Percentiles rank a stretch among this genome's conserved stretches.
Evolutionary conservation across 2,888 invertebrate genomes (phyloP).

Genomic region (Lasioglossum calceatum): DNA sequence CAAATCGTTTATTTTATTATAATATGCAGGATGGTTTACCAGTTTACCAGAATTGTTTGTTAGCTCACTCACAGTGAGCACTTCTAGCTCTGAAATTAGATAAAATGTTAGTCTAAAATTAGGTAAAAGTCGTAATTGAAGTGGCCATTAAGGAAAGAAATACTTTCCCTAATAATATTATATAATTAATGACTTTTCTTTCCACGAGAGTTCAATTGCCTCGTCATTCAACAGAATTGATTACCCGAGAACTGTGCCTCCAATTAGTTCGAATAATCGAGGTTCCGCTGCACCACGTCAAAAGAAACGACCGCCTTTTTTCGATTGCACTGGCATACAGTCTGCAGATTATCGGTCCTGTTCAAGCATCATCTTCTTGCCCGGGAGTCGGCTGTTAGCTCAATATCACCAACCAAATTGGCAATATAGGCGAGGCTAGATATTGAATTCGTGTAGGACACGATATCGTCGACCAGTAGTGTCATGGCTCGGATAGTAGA

Average conservation of each 20-base stretch:
- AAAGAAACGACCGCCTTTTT: slow-evolving; percentile 20
- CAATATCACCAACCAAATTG: slow-evolving; percentile 60
- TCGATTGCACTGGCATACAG: slow-evolving; percentile 12
- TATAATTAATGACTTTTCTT: slow-evolving; percentile 4
- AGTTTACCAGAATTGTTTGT: not conserved
- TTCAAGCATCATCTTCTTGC: slow-evolving; percentile 32
- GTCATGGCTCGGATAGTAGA: slow-evolving; percentile 35
- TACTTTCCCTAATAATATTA: not conserved
- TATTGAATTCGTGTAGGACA: slow-evolving; percentile 56
- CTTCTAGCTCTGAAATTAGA: not conserved
- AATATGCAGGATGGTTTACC: not conserved
- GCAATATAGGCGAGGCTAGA: slow-evolving; percentile 51
- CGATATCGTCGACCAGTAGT: slow-evolving; percentile 46
- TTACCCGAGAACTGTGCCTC: not conserved
- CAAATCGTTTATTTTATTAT: not conserved
- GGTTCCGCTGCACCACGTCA: not conserved
- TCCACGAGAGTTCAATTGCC: not conserved
- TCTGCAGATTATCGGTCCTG: slow-evolving; percentile 38
- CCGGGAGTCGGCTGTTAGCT: slow-evolving; percentile 32
- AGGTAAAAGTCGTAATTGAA: not conserved
- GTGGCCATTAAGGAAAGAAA: not conserved
- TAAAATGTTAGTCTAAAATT: not conserved
- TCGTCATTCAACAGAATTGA: slow-evolving; percentile 3
- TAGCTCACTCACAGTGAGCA: not conserved
- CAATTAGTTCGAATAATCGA: slow-evolving; percentile 12